Percentiles rank a stretch among this genome's conserved stretches.
Evolutionary conservation across 2,888 invertebrate species (phyloP).

Genomic region (Fragum sueziense): DNA sequence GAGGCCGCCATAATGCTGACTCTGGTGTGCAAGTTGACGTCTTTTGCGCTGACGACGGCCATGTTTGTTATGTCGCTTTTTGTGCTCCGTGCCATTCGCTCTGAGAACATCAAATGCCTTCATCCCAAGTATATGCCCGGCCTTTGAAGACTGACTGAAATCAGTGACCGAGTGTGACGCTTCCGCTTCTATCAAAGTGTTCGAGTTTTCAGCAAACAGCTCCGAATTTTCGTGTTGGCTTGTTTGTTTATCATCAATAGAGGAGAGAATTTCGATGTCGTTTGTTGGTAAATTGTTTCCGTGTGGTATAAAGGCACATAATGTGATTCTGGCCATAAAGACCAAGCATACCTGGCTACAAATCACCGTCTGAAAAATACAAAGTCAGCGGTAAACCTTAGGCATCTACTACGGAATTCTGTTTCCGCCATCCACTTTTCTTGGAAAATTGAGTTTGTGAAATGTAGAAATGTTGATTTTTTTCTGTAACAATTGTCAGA

Average conservation of each 20-base stretch:
- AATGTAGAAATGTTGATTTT: too few species aligned
- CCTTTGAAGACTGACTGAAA: background rate
- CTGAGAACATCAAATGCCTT: background rate
- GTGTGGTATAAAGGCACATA: background rate
- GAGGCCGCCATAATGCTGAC: background rate
- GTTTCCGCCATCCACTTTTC: too few species aligned
- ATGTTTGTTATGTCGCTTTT: background rate
- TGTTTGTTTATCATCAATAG: background rate
- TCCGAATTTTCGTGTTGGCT: background rate
- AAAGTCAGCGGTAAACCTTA: background rate
- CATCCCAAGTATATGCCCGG: background rate
- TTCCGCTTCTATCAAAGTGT: background rate
- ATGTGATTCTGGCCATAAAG: background rate
- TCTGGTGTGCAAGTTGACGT: background rate
- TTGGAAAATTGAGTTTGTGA: too few species aligned
- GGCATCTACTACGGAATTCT: too few species aligned
- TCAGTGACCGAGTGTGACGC: background rate
- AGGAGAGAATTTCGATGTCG: background rate
- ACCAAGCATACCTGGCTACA: background rate
- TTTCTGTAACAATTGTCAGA: too few species aligned
- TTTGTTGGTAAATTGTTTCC: background rate
- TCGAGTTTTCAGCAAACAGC: background rate
- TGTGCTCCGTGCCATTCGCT: background rate
- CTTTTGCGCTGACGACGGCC: background rate
- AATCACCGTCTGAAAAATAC: background rate